These are phyloP conservation scores for Ichneumon xanthorius DNA, from an alignment of 2,888 invertebrate genomes.

Conservation along the genomic window DNA sequence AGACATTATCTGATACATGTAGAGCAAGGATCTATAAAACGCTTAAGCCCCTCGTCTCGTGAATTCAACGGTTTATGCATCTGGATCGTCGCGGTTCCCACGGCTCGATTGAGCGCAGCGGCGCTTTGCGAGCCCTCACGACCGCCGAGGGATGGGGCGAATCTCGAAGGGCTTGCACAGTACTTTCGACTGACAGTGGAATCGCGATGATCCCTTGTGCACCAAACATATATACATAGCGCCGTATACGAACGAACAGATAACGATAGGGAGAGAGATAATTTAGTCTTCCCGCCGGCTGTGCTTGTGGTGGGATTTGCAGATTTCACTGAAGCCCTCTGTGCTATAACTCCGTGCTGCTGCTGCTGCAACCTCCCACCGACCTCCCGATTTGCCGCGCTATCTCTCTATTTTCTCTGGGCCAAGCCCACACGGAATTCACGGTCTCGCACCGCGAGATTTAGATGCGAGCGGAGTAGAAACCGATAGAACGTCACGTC, in stretches of 20 bases:
- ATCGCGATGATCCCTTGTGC: background rate
- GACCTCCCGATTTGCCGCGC: constrained; percentile 47
- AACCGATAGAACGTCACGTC: constrained; percentile 48
- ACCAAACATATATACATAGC: constrained; percentile 16
- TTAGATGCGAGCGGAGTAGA: constrained; percentile 53
- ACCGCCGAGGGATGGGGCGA: background rate
- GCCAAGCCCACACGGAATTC: constrained; percentile 58
- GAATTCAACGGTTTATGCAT: constrained; percentile 16
- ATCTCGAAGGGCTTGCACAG: constrained; percentile 7
- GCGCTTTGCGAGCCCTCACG: background rate
- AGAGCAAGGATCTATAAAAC: background rate
- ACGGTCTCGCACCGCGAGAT: constrained; percentile 53
- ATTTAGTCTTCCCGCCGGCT: constrained; percentile 51
- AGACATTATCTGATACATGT: too few relatives aligned
- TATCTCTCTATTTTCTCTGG: constrained; percentile 62
- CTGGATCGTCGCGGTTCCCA: background rate
- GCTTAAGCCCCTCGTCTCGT: background rate
- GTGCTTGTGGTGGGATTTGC: constrained; percentile 56
- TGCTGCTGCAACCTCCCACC: background rate
- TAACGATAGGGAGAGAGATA: constrained; percentile 40
- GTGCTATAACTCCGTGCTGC: background rate
- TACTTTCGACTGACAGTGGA: background rate
- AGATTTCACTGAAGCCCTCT: constrained; percentile 54
- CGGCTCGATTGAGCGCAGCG: constrained; percentile 1
- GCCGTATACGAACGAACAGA: constrained; percentile 36